These are phyloP conservation scores for Orthosia incerta DNA, from an alignment of 2,888 invertebrate genomes.

Conservation along the genomic window DNA sequence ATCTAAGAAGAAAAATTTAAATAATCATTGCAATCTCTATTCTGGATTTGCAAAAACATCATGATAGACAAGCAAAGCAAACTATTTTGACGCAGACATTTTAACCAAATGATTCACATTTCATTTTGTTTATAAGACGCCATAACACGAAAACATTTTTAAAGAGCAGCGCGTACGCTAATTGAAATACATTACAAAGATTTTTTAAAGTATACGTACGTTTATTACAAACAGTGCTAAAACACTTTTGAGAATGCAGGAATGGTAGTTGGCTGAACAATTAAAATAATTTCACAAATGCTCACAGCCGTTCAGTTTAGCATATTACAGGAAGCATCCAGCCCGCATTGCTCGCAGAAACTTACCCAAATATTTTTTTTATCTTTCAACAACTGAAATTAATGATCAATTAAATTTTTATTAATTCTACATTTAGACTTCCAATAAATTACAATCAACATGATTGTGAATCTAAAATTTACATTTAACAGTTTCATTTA, in stretches of 20 bases:
- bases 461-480: slow-evolving; percentile 48
- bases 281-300: slow-evolving; percentile 36
- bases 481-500: slow-evolving; percentile 47
- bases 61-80: slow-evolving; percentile 20
- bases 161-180: slow-evolving; percentile 38
- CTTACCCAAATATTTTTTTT: background rate
- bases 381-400: background rate
- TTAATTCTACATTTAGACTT: slow-evolving; percentile 1
- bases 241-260: slow-evolving; percentile 37
- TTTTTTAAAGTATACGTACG: slow-evolving; percentile 51
- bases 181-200: slow-evolving; percentile 55
- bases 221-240: slow-evolving; percentile 52
- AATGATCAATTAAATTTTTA: background rate
- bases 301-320: slow-evolving; percentile 15
- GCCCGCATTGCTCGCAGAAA: background rate
- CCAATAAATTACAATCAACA: slow-evolving; percentile 34
- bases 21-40: background rate
- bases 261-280: slow-evolving; percentile 6
- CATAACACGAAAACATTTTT: slow-evolving; percentile 46
- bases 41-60: slow-evolving; percentile 2
- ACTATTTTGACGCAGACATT: slow-evolving; percentile 39
- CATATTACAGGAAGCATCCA: background rate
- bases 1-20: background rate
- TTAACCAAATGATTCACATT: slow-evolving; percentile 34
- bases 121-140: slow-evolving; percentile 40